phyloP scores from a whole-genome alignment of 2,113 vertebrate species.

The Dipodomys stephensi region DNA sequence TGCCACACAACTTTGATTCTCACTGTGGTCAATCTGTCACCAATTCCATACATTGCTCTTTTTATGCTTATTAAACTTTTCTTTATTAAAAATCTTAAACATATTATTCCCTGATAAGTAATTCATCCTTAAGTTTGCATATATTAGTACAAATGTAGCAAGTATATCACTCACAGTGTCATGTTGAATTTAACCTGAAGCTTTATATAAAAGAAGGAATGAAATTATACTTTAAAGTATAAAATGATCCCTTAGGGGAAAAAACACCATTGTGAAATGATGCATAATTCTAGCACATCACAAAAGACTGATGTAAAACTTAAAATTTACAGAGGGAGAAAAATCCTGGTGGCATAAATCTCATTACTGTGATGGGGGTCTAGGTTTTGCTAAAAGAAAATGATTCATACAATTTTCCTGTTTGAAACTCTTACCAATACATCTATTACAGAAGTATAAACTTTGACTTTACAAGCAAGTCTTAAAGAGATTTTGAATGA shows the following conservation, averaged over 20 bases:
- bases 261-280: conserved; percentile 6
- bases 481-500: neutral
- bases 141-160: conserved; percentile 49
- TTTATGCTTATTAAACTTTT: conserved; percentile 20
- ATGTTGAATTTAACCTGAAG: neutral
- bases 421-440: neutral
- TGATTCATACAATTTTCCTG: neutral
- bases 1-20: too few relatives aligned
- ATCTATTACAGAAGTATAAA: neutral
- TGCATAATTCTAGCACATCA: neutral
- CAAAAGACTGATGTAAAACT: neutral
- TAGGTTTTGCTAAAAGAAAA: conserved; percentile 21
- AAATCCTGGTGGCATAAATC: neutral
- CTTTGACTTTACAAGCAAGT: neutral
- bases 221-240: conserved; percentile 26
- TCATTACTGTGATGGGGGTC: neutral
- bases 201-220: conserved; percentile 13
- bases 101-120: conserved; percentile 56
- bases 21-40: neutral
- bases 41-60: neutral
- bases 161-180: conserved; percentile 47
- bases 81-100: conserved; percentile 51
- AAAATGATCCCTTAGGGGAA: neutral
- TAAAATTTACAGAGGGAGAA: neutral
- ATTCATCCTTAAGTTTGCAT: conserved; percentile 64